Percentiles rank a stretch among this genome's conserved stretches.
Conservation (phyloP, 2,113 vertebrate genomes). For the Pitta sordida region DNA sequence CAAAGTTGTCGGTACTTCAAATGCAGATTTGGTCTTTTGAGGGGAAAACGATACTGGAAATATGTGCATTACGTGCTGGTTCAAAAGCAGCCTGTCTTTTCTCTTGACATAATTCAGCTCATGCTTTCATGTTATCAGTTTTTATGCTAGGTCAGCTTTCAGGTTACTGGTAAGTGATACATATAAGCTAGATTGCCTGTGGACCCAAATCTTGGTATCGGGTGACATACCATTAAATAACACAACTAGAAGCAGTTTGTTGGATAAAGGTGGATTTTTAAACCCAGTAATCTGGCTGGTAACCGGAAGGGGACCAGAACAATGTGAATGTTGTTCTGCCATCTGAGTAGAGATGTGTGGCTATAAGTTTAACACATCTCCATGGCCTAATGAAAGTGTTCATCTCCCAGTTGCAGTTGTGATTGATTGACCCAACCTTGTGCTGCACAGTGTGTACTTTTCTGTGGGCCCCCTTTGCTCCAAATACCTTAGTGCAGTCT, state of each 20-base stretch:
- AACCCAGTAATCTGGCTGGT: neutral
- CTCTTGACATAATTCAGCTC: neutral
- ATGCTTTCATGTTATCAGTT: neutral
- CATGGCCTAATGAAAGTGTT: neutral
- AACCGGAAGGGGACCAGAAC: too few relatives aligned
- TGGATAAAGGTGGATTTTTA: neutral
- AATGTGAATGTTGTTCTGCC: neutral
- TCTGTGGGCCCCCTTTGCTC: neutral
- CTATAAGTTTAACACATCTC: neutral
- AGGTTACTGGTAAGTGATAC: neutral
- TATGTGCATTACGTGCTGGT: neutral
- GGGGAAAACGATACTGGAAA: neutral
- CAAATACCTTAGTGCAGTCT: neutral
- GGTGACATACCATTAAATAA: neutral
- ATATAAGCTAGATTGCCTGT: neutral
- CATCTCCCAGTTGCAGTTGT: neutral
- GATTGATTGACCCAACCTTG: neutral
- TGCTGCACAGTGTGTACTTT: neutral
- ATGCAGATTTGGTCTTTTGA: constrained; percentile 42
- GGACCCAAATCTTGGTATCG: neutral
- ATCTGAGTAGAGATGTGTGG: rapidly evolving
- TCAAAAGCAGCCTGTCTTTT: neutral
- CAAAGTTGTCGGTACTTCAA: neutral
- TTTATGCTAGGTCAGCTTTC: neutral
- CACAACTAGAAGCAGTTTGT: neutral